Percentiles rank a stretch among this genome's conserved stretches.
phyloP scores from a whole-genome alignment of 2,797 vertebrate species.

The Rousettus madagascariensis region DNA sequence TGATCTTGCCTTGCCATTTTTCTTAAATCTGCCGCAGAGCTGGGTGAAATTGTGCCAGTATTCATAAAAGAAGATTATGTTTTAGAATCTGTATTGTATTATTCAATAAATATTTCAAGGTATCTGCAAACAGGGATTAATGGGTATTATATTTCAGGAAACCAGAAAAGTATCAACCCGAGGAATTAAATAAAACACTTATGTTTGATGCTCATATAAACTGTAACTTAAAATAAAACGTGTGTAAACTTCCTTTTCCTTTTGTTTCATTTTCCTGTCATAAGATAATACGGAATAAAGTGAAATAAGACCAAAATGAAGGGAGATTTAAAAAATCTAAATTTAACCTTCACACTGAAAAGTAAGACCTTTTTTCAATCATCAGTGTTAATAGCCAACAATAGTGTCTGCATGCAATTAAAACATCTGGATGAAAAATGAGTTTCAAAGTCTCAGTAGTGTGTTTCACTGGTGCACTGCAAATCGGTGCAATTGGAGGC shows the following conservation, averaged over 20 bases:
- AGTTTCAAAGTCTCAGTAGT: background rate
- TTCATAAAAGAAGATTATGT: conserved; percentile 81
- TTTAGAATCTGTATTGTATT: conserved; percentile 81
- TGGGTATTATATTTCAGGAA: conserved; percentile 76
- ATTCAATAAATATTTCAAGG: conserved; percentile 83
- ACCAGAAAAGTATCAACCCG: conserved; percentile 75
- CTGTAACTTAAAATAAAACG: conserved; percentile 78
- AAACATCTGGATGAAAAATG: conserved; percentile 45
- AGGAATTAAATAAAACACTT: conserved; percentile 72
- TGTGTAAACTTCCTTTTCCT: conserved; percentile 72
- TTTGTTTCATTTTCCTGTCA: conserved; percentile 70
- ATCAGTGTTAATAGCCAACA: background rate
- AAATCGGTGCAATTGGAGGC: background rate
- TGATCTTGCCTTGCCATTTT: conserved; percentile 78
- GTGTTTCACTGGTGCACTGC: background rate
- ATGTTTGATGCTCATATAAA: conserved; percentile 69
- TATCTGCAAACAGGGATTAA: conserved; percentile 81
- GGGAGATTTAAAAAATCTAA: conserved; percentile 32
- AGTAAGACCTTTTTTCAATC: background rate
- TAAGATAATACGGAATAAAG: conserved; percentile 77
- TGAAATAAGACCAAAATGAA: conserved; percentile 71
- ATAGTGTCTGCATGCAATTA: conserved; percentile 20
- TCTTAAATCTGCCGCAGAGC: conserved; percentile 77
- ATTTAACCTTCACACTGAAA: conserved; percentile 55
- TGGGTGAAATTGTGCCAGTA: conserved; percentile 67